Evolutionary conservation across 1,140 invertebrate species (phyloP), one percentile per base, ranked within the genome.

Genomic region (Wasmannia auropunctata): DNA sequence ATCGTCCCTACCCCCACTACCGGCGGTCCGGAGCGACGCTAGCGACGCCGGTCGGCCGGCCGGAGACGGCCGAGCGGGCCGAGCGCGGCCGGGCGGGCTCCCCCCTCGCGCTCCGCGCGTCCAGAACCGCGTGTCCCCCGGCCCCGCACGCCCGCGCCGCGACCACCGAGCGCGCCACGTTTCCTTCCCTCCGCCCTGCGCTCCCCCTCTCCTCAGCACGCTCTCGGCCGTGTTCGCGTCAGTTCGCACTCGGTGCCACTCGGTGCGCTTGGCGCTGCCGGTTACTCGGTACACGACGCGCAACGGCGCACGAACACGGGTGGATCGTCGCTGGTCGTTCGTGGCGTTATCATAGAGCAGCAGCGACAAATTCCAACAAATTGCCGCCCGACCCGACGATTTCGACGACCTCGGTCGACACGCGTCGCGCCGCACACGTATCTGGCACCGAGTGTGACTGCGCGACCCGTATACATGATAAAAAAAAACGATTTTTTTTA

Each of bases 1-100:
- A 91, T 91, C 90, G 91, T 91, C 83, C 76, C 87, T 88, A 90
- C 84, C 86, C 86, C 89, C 88, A 93, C 63, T 90, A 80, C 87
- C 81, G 86, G 67, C 83, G 60, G 87, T 80, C 86, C 87, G 49
- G 43, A 25, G 72, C 85, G 90, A 76, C 87, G 87, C 92, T 92
- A 91, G 91, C 89, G 83, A 89, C 90, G 60, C 87, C 62, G 60
- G 86, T 83, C n/a, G 90, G 88, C 83, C 72, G 62, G 49, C 62
- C 77, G 81, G 37, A 56, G 58, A 83, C 58, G 43, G 16, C 56
- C 69, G 51, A 83, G 40, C 31, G 37, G 31, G 5, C 69, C 76
- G 79, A 86, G 51, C 37, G 58, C 60, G 58, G 5, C 69, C 76
- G 79, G 84, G 51, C 37, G 58, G 56, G 58, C 19, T 74, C 16